Evolutionary conservation across 1,140 invertebrate genomes (phyloP), one percentile per base, ranked within the genome.

Genomic region (Amphibalanus amphitrite): DNA sequence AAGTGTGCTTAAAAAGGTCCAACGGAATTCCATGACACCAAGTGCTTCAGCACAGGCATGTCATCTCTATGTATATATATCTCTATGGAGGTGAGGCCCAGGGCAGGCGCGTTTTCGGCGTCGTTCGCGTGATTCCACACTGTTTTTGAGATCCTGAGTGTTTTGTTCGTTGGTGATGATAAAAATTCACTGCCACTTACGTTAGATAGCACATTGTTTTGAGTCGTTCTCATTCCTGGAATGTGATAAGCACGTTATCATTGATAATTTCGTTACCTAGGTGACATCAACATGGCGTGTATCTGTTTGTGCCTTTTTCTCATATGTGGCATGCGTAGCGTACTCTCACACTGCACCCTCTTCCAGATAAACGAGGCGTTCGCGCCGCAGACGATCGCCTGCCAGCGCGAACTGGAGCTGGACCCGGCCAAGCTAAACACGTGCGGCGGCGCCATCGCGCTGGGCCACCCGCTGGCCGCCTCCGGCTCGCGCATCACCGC

Each of bases 391-490:
- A 90, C 90, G 25, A 81, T 98, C 59, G 86, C 92, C 3, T 93
- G 92, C 77, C 86, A 85, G 69, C 89, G 91, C 77, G 90, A 90
- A n/a, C 82, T 98, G 1, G 87, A 88, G 71, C 81, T 98, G 70
- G 90, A 97, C 79, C 82, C 89, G 33, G 86, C 89, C 69, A 97
- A 94, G 78, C 82, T 96, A 69, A 99, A 99, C 82, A 88, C 96
- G n/a, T 90, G 95, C 82, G 96, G 97, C 47, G 96, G 97, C 64
- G 97, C 95, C 72, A 97, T 98, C 80, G 94, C 97, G 65, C 76
- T 99, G n/a, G 96, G 97, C 69, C 97, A 99, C 86, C 97, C 96
- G 29, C 82, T 99, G 17, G 97, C 84, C 59, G 93, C 95, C 30
- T 96, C 93, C 70, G 97, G 97, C 69, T 85, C 91, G 20, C 85